A percentile compares a stretch with the other conserved stretches of the same genome.
These are phyloP conservation scores for Papilio glaucus DNA, from an alignment of 1,140 invertebrate species.

Conservation along the genomic window DNA sequence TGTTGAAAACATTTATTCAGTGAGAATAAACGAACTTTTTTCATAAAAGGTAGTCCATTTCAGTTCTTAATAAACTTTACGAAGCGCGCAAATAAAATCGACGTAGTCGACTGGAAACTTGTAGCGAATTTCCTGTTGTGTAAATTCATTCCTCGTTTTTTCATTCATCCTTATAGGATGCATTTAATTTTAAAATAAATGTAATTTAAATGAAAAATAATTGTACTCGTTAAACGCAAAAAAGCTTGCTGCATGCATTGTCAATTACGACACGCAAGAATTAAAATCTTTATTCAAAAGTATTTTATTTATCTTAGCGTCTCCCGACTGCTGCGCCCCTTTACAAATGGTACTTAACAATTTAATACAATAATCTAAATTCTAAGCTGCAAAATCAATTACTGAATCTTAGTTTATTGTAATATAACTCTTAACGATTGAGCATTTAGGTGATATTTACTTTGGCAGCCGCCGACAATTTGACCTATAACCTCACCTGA, in stretches of 20 bases:
- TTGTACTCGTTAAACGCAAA: too few relatives aligned
- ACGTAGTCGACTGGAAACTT: background rate
- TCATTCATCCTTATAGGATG: too few relatives aligned
- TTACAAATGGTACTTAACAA: background rate
- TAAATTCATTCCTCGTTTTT: too few relatives aligned
- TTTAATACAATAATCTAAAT: slow-evolving; percentile 33
- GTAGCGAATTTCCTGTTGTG: background rate
- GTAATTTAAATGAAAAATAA: too few relatives aligned
- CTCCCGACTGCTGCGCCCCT: background rate
- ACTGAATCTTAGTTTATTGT: background rate
- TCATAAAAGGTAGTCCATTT: background rate
- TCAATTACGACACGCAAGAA: background rate
- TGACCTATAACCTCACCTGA: slow-evolving; percentile 15
- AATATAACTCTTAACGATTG: slow-evolving; percentile 16
- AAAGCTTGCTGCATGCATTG: too few relatives aligned
- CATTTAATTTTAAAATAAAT: too few relatives aligned
- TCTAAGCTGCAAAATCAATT: slow-evolving; percentile 31
- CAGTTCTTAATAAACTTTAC: background rate
- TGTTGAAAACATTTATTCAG: background rate
- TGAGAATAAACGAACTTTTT: background rate
- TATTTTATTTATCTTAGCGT: background rate
- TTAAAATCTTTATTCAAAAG: background rate
- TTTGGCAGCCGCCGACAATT: slow-evolving; percentile 11
- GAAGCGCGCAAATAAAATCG: background rate
- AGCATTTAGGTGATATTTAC: background rate